Evolutionary conservation across 2,888 invertebrate species (phyloP).

Genomic region (Drosophila austrosaltans): DNA sequence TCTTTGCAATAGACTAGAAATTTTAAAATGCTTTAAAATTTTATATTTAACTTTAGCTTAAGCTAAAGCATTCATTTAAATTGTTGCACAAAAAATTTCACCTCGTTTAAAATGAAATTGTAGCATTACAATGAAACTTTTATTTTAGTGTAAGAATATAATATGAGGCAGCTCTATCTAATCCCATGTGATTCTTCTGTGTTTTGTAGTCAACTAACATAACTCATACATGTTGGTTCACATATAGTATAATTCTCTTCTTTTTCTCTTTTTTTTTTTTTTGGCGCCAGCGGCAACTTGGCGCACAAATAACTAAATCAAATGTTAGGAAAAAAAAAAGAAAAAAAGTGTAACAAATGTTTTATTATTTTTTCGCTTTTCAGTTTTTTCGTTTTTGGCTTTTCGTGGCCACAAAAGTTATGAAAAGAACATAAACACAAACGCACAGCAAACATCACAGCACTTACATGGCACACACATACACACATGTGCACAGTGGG

Average conservation of each 20-base stretch:
- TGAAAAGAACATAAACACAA: slow-evolving; percentile 50
- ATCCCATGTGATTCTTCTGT: slow-evolving; percentile 37
- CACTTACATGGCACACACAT: slow-evolving; percentile 9
- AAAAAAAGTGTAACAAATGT: slow-evolving; percentile 36
- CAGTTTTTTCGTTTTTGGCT: slow-evolving; percentile 17
- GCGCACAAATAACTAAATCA: slow-evolving; percentile 59
- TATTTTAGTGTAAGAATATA: neutral
- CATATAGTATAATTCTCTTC: slow-evolving; percentile 28
- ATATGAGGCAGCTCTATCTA: slow-evolving; percentile 13
- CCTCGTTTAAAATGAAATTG: too few species aligned
- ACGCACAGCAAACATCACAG: slow-evolving; percentile 36
- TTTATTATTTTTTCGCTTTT: slow-evolving; percentile 41
- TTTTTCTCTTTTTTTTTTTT: neutral
- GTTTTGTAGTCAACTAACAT: slow-evolving; percentile 37
- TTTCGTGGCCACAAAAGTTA: slow-evolving; percentile 48
- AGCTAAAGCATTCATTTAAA: too few species aligned
- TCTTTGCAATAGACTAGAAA: too few species aligned
- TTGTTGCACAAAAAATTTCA: too few species aligned
- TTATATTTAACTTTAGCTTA: too few species aligned
- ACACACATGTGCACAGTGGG: neutral
- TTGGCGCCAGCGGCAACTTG: slow-evolving; percentile 46
- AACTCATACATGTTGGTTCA: slow-evolving; percentile 36
- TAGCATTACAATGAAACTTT: neutral
- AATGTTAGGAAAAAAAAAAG: slow-evolving; percentile 18
- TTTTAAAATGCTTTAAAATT: too few species aligned